These are phyloP conservation scores for Dipodomys merriami DNA, from an alignment of 2,113 vertebrate species.

Conservation along the genomic window DNA sequence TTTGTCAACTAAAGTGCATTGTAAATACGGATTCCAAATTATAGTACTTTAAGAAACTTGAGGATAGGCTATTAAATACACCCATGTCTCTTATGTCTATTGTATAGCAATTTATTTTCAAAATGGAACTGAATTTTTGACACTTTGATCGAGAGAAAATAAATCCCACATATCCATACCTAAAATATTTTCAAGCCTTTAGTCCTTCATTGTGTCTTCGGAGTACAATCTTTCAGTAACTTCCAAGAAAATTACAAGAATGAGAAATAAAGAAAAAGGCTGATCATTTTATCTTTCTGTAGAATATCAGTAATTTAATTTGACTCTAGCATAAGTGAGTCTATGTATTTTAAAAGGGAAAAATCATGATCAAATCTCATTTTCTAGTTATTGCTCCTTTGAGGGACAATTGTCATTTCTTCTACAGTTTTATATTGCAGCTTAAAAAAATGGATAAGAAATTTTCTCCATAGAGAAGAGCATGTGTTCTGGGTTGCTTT, in stretches of 20 bases:
- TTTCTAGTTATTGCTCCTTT: slow-evolving; percentile 27
- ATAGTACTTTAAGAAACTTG: slow-evolving; percentile 47
- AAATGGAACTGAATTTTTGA: slow-evolving; percentile 23
- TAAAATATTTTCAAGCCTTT: not conserved
- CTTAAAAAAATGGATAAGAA: slow-evolving; percentile 50
- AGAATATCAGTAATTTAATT: slow-evolving; percentile 49
- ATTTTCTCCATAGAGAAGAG: slow-evolving; percentile 53
- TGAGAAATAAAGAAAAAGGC: not conserved
- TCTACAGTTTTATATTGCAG: slow-evolving; percentile 19
- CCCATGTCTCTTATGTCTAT: not conserved
- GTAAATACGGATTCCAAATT: slow-evolving; percentile 36
- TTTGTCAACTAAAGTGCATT: slow-evolving; percentile 20
- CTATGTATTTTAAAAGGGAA: not conserved
- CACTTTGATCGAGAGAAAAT: not conserved
- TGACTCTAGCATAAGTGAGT: not conserved
- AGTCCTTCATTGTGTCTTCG: not conserved
- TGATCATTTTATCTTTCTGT: not conserved
- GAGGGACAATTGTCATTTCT: slow-evolving; percentile 31
- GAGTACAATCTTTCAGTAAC: not conserved
- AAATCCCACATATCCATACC: not conserved
- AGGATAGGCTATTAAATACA: not conserved
- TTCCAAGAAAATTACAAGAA: slow-evolving; percentile 25
- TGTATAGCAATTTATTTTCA: slow-evolving; percentile 27
- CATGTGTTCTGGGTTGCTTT: slow-evolving; percentile 39
- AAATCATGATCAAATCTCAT: slow-evolving; percentile 46